Evolutionary conservation across 2,888 invertebrate genomes (phyloP), one percentile per base, ranked within the genome.

Genomic region (Notodonta dromedarius): DNA sequence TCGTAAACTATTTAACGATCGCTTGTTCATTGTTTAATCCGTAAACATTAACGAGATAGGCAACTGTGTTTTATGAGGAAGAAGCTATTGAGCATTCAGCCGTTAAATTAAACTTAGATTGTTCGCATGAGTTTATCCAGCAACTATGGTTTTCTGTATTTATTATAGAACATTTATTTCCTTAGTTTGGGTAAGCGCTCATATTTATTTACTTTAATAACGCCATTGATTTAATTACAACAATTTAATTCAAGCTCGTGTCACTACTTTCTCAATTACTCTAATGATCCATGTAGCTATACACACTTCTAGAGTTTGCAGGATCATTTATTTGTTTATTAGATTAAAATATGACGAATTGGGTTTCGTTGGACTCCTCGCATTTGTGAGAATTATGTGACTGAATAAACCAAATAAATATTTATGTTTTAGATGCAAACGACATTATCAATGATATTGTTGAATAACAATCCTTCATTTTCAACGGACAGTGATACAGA

Each of bases 1-100:
- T 75, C 75, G 74, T 76, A 68, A 76, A 76, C 57, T 57, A 74
- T 83, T 89, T 91, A 76, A 90, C 86, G 90, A 90, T 70, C 84
- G 69, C 72, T 86, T 86, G 87, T 86, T 81, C 87, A 86, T 88
- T 88, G 84, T 83, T 79, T 73, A 79, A 83, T 83, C 73, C 70
- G 73, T 80, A 87, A 84, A 82, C 83, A 83, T 72, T 77, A 72
- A 79, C 70, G 67, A 82, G 79, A 84, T 78, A 75, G 58, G 65
- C 56, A 65, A 63, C 61, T 53, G 60, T 62, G 65, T 70, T 73
- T 77, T 75, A 71, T 69, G 59, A 60, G 65, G 68, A 69, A 70
- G 71, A 76, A 77, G 73, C 71, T 75, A 78, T 70, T 72, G 69
- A 71, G 65, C 77, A 71, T 80, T 83, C 80, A 83, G 78, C 79